Conservation (phyloP, 2,888 invertebrate genomes). For the Chymomyza procnemis region DNA sequence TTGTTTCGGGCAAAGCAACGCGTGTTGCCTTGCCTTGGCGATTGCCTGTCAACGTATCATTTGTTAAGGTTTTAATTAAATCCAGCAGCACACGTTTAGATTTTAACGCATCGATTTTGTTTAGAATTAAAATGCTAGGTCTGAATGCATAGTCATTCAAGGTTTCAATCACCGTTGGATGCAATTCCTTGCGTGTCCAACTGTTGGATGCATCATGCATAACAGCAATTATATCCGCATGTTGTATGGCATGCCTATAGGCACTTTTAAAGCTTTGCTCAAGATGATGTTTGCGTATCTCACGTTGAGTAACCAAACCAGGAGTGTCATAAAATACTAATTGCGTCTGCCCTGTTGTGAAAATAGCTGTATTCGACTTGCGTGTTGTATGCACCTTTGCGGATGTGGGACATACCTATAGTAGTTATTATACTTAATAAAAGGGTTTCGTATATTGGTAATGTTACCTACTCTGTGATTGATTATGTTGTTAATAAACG, state of each 20-base stretch:
- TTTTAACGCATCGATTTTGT: conserved; percentile 89
- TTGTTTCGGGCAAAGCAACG: background rate
- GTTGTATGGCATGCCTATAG: conserved; percentile 79
- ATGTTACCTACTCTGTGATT: conserved; percentile 83
- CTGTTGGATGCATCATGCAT: conserved; percentile 90
- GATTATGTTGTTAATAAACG: conserved; percentile 91
- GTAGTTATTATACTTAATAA: background rate
- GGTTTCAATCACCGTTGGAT: conserved; percentile 84
- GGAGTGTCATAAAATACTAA: conserved; percentile 96
- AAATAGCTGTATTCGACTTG: conserved; percentile 85
- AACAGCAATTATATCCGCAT: conserved; percentile 90
- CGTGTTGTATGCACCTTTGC: conserved; percentile 95
- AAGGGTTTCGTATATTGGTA: background rate
- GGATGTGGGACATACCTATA: conserved; percentile 92
- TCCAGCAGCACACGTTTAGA: conserved; percentile 87
- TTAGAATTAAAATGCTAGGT: conserved; percentile 89
- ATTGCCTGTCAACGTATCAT: conserved; percentile 79
- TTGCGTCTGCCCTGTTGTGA: conserved; percentile 88
- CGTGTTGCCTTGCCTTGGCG: conserved; percentile 42
- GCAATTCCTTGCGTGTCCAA: conserved; percentile 84
- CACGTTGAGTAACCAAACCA: conserved; percentile 86
- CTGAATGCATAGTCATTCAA: conserved; percentile 82
- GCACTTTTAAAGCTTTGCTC: conserved; percentile 81
- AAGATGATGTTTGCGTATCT: conserved; percentile 81
- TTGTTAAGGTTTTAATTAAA: conserved; percentile 84